These are phyloP conservation scores for Ammospiza maritima DNA, from an alignment of 2,797 vertebrate genomes.

Conservation along the genomic window DNA sequence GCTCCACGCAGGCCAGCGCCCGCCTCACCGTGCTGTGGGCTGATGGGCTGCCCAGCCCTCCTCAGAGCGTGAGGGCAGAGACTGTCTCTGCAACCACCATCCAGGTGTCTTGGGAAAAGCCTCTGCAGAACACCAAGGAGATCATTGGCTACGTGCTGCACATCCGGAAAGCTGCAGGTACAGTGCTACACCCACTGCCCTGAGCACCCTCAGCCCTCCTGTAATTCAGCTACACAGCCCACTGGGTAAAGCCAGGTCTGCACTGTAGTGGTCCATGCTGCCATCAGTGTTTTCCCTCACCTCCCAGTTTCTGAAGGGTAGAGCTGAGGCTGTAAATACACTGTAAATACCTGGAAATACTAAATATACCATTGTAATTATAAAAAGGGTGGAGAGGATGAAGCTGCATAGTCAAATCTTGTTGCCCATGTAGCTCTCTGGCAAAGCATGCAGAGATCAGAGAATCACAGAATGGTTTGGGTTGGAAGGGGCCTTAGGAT, in stretches of 20 bases:
- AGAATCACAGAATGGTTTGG: not conserved
- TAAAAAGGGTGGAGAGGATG: not conserved
- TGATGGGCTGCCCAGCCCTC: conserved; percentile 90
- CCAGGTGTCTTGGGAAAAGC: conserved; percentile 93
- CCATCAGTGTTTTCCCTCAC: not conserved
- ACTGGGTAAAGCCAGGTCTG: not conserved
- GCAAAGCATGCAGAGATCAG: not conserved
- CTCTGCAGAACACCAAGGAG: conserved; percentile 91
- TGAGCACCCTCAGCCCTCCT: not conserved
- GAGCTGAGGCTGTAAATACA: not conserved
- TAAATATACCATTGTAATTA: not conserved
- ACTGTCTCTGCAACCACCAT: conserved; percentile 90
- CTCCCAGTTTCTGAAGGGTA: not conserved
- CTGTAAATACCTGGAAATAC: not conserved
- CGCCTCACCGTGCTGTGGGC: conserved; percentile 95
- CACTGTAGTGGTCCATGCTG: not conserved
- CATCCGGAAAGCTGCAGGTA: conserved; percentile 91
- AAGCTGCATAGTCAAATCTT: not conserved
- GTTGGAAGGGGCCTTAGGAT: not conserved
- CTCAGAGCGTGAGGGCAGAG: conserved; percentile 83
- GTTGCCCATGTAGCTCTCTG: not conserved
- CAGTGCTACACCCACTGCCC: fast-evolving
- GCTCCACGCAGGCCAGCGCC: conserved; percentile 95
- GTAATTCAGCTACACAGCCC: fast-evolving
- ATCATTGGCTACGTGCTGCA: conserved; percentile 98